These are phyloP conservation scores for Phyllotis vaccarum DNA, from an alignment of 2,797 vertebrate species.

Conservation along the genomic window DNA sequence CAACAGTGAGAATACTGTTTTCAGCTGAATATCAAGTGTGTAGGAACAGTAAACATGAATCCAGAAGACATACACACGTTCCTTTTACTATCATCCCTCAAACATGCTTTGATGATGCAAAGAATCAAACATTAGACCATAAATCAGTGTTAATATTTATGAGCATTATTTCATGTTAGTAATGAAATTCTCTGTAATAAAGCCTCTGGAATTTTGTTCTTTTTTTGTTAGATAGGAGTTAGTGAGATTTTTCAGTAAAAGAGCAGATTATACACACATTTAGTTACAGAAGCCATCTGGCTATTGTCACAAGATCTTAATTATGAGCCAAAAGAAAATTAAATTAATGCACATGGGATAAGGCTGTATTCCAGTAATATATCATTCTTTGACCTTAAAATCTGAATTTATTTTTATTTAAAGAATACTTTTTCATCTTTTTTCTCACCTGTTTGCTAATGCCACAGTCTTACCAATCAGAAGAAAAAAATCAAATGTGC, in stretches of 20 bases:
- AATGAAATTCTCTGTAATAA: conserved; percentile 13
- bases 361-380: neutral
- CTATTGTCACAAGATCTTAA: neutral
- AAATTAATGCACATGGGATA: neutral
- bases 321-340: neutral
- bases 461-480: neutral
- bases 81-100: conserved; percentile 22
- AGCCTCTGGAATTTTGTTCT: neutral
- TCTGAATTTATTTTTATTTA: conserved; percentile 31
- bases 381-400: neutral
- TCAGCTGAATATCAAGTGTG: neutral
- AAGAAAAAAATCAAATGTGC: neutral
- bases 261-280: neutral
- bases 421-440: neutral
- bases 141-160: conserved; percentile 21
- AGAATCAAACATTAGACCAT: neutral
- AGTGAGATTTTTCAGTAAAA: neutral
- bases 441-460: neutral
- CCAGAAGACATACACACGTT: neutral
- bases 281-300: neutral
- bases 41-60: neutral
- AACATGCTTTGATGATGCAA: neutral
- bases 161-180: conserved; percentile 41
- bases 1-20: neutral
- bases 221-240: neutral